A percentile compares a stretch with the other conserved stretches of the same genome.
phyloP scores from a whole-genome alignment of 2,888 invertebrate species.

The Hermaeophaga mercurialis region DNA sequence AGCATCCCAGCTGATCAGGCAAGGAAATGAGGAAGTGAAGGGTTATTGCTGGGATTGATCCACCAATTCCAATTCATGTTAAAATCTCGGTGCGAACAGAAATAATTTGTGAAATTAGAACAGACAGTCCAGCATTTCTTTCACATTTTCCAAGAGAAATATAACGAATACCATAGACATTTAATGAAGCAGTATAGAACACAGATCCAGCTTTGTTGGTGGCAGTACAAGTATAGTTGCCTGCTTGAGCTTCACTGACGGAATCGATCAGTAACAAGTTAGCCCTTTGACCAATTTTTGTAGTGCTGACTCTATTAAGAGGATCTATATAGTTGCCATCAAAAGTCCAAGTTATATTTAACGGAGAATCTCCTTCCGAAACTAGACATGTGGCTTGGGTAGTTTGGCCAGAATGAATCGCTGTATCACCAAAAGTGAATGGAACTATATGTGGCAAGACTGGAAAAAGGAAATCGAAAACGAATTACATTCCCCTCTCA shows the following conservation, averaged over 20 bases:
- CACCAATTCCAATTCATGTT: slow-evolving; percentile 37
- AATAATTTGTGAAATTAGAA: slow-evolving; percentile 30
- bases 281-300: slow-evolving; percentile 58
- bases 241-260: slow-evolving; percentile 52
- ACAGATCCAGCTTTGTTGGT: slow-evolving; percentile 54
- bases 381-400: slow-evolving; percentile 75
- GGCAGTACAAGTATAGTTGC: slow-evolving; percentile 57
- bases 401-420: slow-evolving; percentile 78
- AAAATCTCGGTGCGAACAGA: slow-evolving; percentile 35
- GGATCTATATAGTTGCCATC: slow-evolving; percentile 55
- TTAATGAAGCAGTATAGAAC: slow-evolving; percentile 52
- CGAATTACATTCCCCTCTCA: not conserved
- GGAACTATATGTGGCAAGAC: slow-evolving; percentile 82
- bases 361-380: slow-evolving; percentile 64
- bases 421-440: slow-evolving; percentile 77
- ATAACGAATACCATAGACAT: slow-evolving; percentile 52
- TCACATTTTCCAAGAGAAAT: slow-evolving; percentile 21
- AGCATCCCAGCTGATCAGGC: slow-evolving; percentile 46
- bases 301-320: slow-evolving; percentile 51
- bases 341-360: slow-evolving; percentile 63
- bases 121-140: slow-evolving; percentile 20
- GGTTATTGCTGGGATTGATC: slow-evolving; percentile 46
- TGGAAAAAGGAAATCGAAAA: slow-evolving; percentile 61
- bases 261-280: slow-evolving; percentile 57
- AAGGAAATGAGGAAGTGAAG: slow-evolving; percentile 33